Evolutionary conservation across 2,888 invertebrate genomes (phyloP), one percentile per base, ranked within the genome.

Genomic region (Plemyria rubiginata): DNA sequence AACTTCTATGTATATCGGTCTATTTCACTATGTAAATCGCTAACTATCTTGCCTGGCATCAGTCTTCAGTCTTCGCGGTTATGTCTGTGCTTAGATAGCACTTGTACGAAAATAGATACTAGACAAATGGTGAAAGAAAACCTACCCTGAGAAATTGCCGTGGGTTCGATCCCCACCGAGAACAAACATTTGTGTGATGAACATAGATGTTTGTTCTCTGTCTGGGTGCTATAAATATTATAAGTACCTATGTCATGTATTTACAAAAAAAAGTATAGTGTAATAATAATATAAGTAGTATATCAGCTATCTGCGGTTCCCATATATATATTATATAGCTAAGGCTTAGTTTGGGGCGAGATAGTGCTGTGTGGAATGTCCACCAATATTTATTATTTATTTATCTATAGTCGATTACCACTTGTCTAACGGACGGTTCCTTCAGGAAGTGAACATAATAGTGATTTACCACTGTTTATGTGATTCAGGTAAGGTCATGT

Each of bases 401-500:
- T n/a, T n/a, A n/a, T n/a, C n/a, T n/a, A n/a, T n/a, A n/a, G 9
- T 49, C n/a, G 29, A 32, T 32, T 4, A 29, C 29, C 36, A 50
- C 36, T 22, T 52, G 52, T 41, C 52, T 38, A 38, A 50, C 7
- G 38, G 38, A 70, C 70, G 69, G 67, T 68, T 73, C 68, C 65
- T 72, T 73, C 77, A 79, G 84, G 86, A 85, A 84, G 82, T 78
- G 75, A 75, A 77, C 70, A 76, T 76, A 50, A 38, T 38, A 40
- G 74, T 75, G 75, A 78, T 74, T 62, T 73, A 74, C 76, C 68
- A 15, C 50, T 78, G 67, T 81, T 86, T 85, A 88, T 85, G 85
- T 84, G 85, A 83, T 85, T 82, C 80, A 80, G 82, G 85, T 86
- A 85, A 87, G 86, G 85, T 75, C 79, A 83, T 82, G 75, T 75